Percentiles rank a stretch among this genome's conserved stretches.
phyloP scores from a whole-genome alignment of 1,140 invertebrate species.

The Trichomalopsis sarcophagae region DNA sequence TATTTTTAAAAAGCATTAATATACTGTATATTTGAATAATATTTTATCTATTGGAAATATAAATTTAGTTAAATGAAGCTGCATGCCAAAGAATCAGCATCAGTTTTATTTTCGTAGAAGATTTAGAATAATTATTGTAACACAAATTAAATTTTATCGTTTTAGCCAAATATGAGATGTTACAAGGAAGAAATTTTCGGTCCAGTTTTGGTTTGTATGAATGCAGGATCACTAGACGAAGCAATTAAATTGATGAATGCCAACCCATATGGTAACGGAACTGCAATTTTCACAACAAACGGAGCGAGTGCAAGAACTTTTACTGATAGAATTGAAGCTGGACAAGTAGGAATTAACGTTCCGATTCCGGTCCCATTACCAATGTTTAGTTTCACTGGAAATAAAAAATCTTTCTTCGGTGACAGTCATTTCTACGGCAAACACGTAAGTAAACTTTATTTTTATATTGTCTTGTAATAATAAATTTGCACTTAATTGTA shows the following conservation, averaged over 20 bases:
- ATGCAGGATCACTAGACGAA: conserved; percentile 92
- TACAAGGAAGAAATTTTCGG: conserved; percentile 99
- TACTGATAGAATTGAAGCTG: conserved; percentile 94
- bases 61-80: too few species aligned
- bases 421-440: conserved; percentile 99
- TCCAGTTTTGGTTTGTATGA: conserved; percentile 92
- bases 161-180: conserved; percentile 91
- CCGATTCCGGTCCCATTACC: conserved; percentile 99
- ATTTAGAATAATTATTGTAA: neutral
- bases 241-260: conserved; percentile 96
- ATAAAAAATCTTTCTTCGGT: conserved; percentile 96
- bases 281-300: conserved; percentile 98
- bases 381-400: conserved; percentile 99
- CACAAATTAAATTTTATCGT: conserved; percentile 22
- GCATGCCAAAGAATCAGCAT: too few species aligned
- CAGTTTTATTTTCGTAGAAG: neutral
- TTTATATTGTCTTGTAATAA: neutral
- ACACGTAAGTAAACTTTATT: conserved; percentile 77
- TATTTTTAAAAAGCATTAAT: too few species aligned
- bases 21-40: too few species aligned
- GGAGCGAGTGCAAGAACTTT: conserved; percentile 97
- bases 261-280: conserved; percentile 99
- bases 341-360: conserved; percentile 98
- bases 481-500: neutral
- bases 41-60: too few species aligned